A percentile compares a stretch with the other conserved stretches of the same genome.
These are phyloP conservation scores for Coreius guichenoti DNA, from an alignment of 2,797 vertebrate genomes.

Conservation along the genomic window DNA sequence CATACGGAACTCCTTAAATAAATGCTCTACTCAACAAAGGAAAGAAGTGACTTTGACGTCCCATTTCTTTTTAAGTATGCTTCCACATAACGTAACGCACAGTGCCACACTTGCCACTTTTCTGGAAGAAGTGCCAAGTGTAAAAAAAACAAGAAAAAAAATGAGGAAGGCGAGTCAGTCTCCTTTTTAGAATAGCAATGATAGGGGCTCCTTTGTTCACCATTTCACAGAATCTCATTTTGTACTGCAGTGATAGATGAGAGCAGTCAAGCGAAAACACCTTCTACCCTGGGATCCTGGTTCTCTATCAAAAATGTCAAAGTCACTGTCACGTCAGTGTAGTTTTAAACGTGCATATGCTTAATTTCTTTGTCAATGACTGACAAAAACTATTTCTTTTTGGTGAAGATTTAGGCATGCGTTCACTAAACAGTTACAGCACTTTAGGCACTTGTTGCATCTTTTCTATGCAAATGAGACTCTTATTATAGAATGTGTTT, in stretches of 20 bases:
- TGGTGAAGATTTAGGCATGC: not conserved
- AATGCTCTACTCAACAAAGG: slow-evolving; percentile 5
- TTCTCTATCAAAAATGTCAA: slow-evolving; percentile 50
- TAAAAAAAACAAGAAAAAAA: slow-evolving; percentile 30
- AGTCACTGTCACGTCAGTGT: slow-evolving; percentile 63
- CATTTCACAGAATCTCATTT: slow-evolving; percentile 53
- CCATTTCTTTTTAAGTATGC: slow-evolving; percentile 30
- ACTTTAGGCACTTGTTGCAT: not conserved
- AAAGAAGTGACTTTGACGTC: slow-evolving; percentile 38
- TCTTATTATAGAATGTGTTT: not conserved
- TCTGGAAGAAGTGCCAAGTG: slow-evolving; percentile 6
- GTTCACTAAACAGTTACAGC: not conserved
- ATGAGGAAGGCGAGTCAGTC: slow-evolving; percentile 5
- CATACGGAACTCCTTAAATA: slow-evolving; percentile 3
- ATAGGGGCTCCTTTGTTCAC: slow-evolving; percentile 44
- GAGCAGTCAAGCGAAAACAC: slow-evolving; percentile 58
- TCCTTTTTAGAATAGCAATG: slow-evolving; percentile 45
- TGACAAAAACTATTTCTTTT: slow-evolving; percentile 24
- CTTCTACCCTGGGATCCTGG: slow-evolving; percentile 58
- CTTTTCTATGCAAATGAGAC: not conserved
- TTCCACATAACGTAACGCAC: slow-evolving; percentile 8
- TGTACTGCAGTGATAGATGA: slow-evolving; percentile 61
- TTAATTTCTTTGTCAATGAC: slow-evolving; percentile 50
- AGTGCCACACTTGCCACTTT: slow-evolving; percentile 26
- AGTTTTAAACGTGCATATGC: slow-evolving; percentile 34